Percentiles rank a stretch among this genome's conserved stretches.
Conservation (phyloP, 2,888 invertebrate genomes). For the Cephus runcator region DNA sequence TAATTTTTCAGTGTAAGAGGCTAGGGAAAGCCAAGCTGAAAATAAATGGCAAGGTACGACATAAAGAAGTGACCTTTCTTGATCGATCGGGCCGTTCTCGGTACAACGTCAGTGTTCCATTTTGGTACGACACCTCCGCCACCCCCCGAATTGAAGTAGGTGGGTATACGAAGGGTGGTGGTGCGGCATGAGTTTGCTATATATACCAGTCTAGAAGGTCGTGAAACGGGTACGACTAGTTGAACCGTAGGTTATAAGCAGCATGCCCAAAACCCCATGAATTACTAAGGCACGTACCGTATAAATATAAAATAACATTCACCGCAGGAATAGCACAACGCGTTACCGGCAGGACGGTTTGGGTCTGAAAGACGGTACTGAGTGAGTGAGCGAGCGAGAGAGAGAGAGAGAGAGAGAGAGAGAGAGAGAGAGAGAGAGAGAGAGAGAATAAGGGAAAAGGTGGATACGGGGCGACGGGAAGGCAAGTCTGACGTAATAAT, state of each 20-base stretch:
- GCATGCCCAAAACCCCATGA: constrained; percentile 38
- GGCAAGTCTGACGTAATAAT: constrained; percentile 49
- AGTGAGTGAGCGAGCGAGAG: background rate
- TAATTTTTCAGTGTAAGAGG: background rate
- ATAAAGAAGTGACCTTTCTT: background rate
- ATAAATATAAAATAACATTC: constrained; percentile 49
- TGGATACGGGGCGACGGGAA: constrained; percentile 5
- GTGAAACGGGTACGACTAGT: background rate
- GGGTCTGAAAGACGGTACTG: background rate
- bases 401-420: too few species aligned
- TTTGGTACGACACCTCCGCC: background rate
- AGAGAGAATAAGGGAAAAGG: constrained; percentile 13
- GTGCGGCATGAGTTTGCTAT: background rate
- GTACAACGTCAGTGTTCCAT: background rate
- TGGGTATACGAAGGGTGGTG: background rate
- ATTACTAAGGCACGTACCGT: constrained; percentile 40
- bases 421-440: constrained; percentile 7
- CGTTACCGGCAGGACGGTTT: constrained; percentile 7
- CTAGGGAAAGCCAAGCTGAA: background rate
- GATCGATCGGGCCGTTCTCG: background rate
- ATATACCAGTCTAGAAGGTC: background rate
- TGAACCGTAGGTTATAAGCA: constrained; percentile 29
- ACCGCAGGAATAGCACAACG: constrained; percentile 15
- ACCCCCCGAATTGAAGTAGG: background rate
- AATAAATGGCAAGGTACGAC: background rate